These are phyloP conservation scores for Cephalopterus ornatus DNA, from an alignment of 2,113 vertebrate genomes.

Conservation along the genomic window DNA sequence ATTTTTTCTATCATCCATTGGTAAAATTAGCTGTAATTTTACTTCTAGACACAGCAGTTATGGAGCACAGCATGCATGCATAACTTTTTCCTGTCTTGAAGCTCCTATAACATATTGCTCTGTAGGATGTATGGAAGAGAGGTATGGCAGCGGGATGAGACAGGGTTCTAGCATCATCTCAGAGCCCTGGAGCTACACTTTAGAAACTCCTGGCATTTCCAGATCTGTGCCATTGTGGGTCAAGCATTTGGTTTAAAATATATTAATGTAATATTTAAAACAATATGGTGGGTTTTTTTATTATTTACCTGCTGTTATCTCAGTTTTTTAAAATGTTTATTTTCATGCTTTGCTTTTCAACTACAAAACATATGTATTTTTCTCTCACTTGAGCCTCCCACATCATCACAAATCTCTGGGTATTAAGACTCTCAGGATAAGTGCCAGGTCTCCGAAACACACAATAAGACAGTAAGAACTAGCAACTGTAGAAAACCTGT, in stretches of 20 bases:
- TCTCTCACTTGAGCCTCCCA: neutral
- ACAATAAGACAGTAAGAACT: neutral
- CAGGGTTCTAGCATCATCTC: neutral
- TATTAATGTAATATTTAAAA: neutral
- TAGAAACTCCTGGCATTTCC: neutral
- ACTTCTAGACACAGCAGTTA: neutral
- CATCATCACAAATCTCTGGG: neutral
- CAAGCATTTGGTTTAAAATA: neutral
- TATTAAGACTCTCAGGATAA: neutral
- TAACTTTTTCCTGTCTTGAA: neutral
- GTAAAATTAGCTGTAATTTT: neutral
- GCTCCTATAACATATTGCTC: neutral
- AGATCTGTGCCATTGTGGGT: neutral
- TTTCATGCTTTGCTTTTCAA: neutral
- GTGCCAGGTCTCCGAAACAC: neutral
- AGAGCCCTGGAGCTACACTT: neutral
- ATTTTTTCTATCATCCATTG: neutral
- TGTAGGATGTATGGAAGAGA: neutral
- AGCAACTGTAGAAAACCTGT: neutral
- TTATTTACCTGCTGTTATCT: neutral
- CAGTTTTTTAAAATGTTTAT: neutral
- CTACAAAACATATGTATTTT: neutral
- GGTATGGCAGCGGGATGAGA: neutral
- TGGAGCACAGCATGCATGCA: neutral
- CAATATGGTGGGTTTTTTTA: rapidly evolving